Conservation (phyloP, 2,888 invertebrate species). For the Caenorhabditis angaria region DNA sequence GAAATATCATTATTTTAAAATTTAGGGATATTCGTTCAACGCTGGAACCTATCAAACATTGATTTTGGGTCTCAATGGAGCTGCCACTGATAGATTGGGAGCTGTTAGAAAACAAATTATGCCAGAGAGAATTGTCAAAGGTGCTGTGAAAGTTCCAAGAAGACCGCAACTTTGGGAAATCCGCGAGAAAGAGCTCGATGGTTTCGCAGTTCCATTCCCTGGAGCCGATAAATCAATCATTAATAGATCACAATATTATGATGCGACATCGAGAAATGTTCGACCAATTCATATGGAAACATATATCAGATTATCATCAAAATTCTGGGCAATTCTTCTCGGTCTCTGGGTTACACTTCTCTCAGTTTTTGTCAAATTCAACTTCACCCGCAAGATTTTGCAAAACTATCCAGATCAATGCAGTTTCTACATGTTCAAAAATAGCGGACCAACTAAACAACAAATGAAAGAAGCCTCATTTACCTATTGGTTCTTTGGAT, state of each 20-base stretch:
- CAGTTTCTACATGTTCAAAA: slow-evolving; percentile 79
- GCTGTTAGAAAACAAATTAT: slow-evolving; percentile 61
- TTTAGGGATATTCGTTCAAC: slow-evolving; percentile 78
- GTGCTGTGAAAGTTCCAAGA: slow-evolving; percentile 47
- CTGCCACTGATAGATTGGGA: slow-evolving; percentile 64
- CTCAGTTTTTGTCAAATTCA: slow-evolving; percentile 78
- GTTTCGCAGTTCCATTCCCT: slow-evolving; percentile 82
- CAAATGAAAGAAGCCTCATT: slow-evolving; percentile 77
- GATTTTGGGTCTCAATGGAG: slow-evolving; percentile 79
- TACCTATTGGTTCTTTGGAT: slow-evolving; percentile 80
- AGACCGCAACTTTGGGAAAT: slow-evolving; percentile 62
- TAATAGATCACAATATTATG: slow-evolving; percentile 81
- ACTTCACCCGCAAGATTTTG: slow-evolving; percentile 79
- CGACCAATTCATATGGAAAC: slow-evolving; percentile 79
- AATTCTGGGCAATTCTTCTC: slow-evolving; percentile 77
- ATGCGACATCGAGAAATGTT: slow-evolving; percentile 79
- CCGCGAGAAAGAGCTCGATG: slow-evolving; percentile 62
- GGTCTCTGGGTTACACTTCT: slow-evolving; percentile 74
- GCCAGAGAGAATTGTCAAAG: slow-evolving; percentile 58
- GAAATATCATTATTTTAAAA: slow-evolving; percentile 8
- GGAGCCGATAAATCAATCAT: slow-evolving; percentile 76
- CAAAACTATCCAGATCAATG: slow-evolving; percentile 81
- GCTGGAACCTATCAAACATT: slow-evolving; percentile 90
- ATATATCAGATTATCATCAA: slow-evolving; percentile 78
- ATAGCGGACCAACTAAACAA: slow-evolving; percentile 76